Evolutionary conservation across 2,113 vertebrate genomes (phyloP), one percentile per base, ranked within the genome.

Genomic region (Synodontis membranacea): DNA sequence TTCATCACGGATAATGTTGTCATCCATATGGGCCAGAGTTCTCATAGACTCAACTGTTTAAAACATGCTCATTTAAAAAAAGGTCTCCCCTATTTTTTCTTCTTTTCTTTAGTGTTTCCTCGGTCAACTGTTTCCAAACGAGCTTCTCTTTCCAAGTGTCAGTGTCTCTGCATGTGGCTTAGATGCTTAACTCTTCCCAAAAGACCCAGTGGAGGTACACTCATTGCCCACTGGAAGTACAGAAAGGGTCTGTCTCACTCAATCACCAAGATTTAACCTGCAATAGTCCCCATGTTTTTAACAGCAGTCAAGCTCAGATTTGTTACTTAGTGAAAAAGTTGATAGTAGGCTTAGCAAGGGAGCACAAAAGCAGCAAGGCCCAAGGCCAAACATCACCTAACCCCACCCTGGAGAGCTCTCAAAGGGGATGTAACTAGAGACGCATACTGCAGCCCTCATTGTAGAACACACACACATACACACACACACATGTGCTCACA

Each of bases 281-380:
- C 17, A 82, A 82, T 23, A 74, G 79, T 34, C 66, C 28, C 52
- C 82, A 28, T 81, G 62, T 70, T 86, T 86, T 86, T 72, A 54
- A 86, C 60, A 54, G 44, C 50, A 70, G 19, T 81, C 85, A 42
- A 72, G 62, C 39, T 39, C 52, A 21, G 15, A 72, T 86, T 86
- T 82, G 62, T 58, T 74, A 15, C 23, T 39, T 21, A 48, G 23
- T 82, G 79, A 82, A 82, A 54, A 86, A 56, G 37, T 37, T 86
- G 31, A 70, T 74, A 79, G 79, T 48, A 86, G 39, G 64, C 10
- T 50, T 56, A 50, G 60, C 6, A 50, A 72, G 52, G 31, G 31
- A 86, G 64, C 42, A 86, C 60, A 86, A 86, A 81, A 52, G 79
- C 64, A 48, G 21, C 75, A 58, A 74, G 85, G 66, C 79, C 46